These are phyloP conservation scores for Turnix velox DNA, from an alignment of 2,113 vertebrate species.

Conservation along the genomic window DNA sequence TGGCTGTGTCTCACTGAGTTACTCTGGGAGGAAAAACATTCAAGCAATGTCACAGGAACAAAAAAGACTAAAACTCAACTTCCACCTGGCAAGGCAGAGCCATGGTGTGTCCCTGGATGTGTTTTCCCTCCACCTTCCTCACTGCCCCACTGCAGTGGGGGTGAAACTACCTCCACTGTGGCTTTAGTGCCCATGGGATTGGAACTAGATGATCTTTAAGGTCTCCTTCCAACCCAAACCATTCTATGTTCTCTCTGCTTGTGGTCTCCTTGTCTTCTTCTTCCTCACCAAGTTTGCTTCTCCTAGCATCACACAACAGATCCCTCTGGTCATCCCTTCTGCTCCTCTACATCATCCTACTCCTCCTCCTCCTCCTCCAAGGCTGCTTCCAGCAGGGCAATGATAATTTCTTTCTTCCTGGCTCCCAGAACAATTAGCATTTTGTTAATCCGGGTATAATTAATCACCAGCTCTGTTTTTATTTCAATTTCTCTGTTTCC, in stretches of 20 bases:
- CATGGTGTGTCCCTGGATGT: background rate
- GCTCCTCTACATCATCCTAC: background rate
- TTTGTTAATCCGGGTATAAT: background rate
- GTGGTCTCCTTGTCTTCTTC: background rate
- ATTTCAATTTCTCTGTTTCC: background rate
- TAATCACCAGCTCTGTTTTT: background rate
- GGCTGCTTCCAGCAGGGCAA: background rate
- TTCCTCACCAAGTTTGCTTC: background rate
- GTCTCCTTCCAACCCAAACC: too few species aligned
- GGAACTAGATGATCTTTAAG: too few species aligned
- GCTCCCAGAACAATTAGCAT: background rate
- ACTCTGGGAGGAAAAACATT: background rate
- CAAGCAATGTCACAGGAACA: background rate
- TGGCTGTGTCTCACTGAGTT: background rate
- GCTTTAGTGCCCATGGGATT: background rate
- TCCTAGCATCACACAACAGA: background rate
- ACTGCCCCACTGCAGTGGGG: accelerated
- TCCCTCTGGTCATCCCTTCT: background rate
- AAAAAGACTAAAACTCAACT: background rate
- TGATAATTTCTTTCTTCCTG: background rate
- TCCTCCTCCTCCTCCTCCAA: background rate
- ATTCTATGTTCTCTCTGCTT: too few species aligned
- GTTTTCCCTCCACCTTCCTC: background rate
- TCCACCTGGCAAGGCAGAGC: background rate
- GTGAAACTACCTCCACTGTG: accelerated